Evolutionary conservation across 1,140 invertebrate genomes (phyloP).

Genomic region (Nasonia longicornis): DNA sequence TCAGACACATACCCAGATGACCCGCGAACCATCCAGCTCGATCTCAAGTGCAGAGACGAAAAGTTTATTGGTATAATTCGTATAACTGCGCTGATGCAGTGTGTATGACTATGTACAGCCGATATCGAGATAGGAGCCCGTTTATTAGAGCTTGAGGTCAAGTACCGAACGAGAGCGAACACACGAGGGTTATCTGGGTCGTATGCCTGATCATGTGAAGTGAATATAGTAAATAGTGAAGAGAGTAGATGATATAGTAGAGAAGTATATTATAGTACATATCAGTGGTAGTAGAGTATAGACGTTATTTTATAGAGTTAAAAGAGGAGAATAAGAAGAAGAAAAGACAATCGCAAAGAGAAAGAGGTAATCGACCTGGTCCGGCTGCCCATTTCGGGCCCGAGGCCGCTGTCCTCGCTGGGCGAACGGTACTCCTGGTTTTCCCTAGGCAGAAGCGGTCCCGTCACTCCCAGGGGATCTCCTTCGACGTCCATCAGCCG

Average conservation of each 20-base stretch:
- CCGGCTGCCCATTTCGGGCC: conserved; percentile 77
- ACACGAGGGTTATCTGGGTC: neutral
- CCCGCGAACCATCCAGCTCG: neutral
- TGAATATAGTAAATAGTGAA: conserved; percentile 2
- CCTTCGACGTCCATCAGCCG: conserved; percentile 73
- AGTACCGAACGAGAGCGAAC: neutral
- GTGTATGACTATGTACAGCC: neutral
- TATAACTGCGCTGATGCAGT: no score
- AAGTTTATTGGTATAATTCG: no score
- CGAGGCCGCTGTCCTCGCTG: conserved; percentile 86
- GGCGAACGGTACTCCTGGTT: conserved; percentile 79
- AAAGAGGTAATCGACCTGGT: conserved; percentile 66
- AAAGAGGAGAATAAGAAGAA: conserved; percentile 21
- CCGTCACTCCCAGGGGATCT: conserved; percentile 70
- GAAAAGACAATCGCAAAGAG: conserved; percentile 16
- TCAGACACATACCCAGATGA: neutral
- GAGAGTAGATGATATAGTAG: neutral
- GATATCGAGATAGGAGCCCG: neutral
- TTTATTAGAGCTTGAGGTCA: neutral
- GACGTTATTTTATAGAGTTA: neutral
- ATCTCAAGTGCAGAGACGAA: no score
- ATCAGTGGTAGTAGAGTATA: neutral
- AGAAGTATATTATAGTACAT: neutral
- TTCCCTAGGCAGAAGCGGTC: conserved; percentile 64
- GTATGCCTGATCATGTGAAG: neutral